Evolutionary conservation across 1,140 invertebrate genomes (phyloP).

Genomic region (Megathymus violae): DNA sequence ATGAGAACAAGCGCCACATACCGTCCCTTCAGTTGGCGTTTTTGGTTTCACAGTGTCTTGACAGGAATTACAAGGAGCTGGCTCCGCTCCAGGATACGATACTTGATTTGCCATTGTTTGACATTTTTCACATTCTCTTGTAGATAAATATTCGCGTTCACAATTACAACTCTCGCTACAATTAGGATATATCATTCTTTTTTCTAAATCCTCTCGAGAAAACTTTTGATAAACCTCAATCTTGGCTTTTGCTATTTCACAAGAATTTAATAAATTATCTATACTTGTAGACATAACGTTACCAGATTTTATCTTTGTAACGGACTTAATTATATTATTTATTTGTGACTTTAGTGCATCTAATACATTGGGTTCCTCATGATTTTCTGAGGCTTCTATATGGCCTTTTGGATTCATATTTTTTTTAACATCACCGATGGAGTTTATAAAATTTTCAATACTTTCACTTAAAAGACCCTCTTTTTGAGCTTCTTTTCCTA

Average conservation of each 20-base stretch:
- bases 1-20: constrained; percentile 35
- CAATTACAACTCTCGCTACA: constrained; percentile 6
- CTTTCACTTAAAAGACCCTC: constrained; percentile 36
- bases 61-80: constrained; percentile 32
- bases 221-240: constrained; percentile 34
- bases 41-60: constrained; percentile 17
- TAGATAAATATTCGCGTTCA: not conserved
- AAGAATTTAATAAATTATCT: constrained; percentile 29
- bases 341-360: constrained; percentile 29
- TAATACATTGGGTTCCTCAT: constrained; percentile 19
- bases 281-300: constrained; percentile 21
- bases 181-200: constrained; percentile 8
- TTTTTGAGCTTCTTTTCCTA: constrained; percentile 43
- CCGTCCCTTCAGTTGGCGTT: not conserved
- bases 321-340: constrained; percentile 21
- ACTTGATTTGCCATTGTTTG: not conserved
- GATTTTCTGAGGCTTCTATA: not conserved
- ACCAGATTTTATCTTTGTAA: constrained; percentile 29
- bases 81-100: not conserved
- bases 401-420: constrained; percentile 9
- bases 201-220: constrained; percentile 8
- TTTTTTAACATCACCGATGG: constrained; percentile 41
- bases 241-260: constrained; percentile 35
- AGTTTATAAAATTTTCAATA: constrained; percentile 46
- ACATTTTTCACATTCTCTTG: constrained; percentile 16